phyloP scores from a whole-genome alignment of 2,888 invertebrate species.

The Andricus quercusramuli region DNA sequence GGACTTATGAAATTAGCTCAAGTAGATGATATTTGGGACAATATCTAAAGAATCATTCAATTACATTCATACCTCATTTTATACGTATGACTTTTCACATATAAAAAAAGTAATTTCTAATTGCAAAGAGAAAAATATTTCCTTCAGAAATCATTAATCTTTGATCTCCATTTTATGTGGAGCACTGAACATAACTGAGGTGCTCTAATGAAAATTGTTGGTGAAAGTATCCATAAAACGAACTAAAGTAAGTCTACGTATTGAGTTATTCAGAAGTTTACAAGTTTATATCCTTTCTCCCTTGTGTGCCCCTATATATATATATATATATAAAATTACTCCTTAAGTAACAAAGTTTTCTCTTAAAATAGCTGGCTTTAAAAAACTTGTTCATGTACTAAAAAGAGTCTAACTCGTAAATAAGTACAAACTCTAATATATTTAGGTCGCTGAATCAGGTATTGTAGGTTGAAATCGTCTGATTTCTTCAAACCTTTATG shows the following conservation, averaged over 20 bases:
- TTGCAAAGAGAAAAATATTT: too few species aligned
- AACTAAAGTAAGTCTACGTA: conserved; percentile 5
- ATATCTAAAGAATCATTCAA: not conserved
- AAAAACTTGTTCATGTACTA: conserved; percentile 39
- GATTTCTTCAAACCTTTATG: conserved; percentile 45
- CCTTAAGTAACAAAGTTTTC: conserved; percentile 39
- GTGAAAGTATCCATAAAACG: conserved; percentile 22
- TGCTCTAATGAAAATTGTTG: conserved; percentile 24
- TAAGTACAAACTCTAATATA: conserved; percentile 45
- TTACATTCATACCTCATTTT: not conserved
- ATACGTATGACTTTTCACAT: not conserved
- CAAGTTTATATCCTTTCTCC: conserved; percentile 24
- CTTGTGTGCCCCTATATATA: conserved; percentile 22
- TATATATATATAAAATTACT: conserved; percentile 35
- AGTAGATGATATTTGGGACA: not conserved
- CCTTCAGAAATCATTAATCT: not conserved
- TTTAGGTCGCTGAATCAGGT: conserved; percentile 50
- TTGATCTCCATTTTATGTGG: not conserved
- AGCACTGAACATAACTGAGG: not conserved
- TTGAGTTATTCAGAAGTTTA: conserved; percentile 25
- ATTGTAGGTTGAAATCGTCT: conserved; percentile 42
- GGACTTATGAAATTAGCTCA: not conserved
- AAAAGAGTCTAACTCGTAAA: conserved; percentile 43
- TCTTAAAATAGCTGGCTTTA: conserved; percentile 38
- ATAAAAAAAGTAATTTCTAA: not conserved